Evolutionary conservation across 2,113 vertebrate genomes (phyloP).

Genomic region (Poeciliopsis turrubarensis): DNA sequence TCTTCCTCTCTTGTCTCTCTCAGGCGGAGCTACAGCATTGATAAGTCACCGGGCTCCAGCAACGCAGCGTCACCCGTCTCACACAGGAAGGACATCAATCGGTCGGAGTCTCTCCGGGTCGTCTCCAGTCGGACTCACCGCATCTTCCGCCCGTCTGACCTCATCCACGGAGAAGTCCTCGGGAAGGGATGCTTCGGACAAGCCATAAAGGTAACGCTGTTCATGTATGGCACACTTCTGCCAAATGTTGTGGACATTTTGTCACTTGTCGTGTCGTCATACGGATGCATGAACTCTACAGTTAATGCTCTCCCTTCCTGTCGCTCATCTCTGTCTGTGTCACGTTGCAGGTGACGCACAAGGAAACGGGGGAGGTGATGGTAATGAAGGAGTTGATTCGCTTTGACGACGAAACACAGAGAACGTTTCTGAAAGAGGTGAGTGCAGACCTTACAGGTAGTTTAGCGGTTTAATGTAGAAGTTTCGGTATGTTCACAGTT

Average conservation of each 20-base stretch:
- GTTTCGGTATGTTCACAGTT: neutral
- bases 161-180: conserved; percentile 95
- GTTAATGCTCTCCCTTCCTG: neutral
- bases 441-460: conserved; percentile 11
- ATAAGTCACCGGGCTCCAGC: conserved; percentile 89
- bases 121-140: conserved; percentile 86
- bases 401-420: conserved; percentile 95
- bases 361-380: conserved; percentile 96
- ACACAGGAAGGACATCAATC: conserved; percentile 90
- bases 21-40: conserved; percentile 94
- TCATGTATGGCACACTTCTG: neutral
- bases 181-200: conserved; percentile 97
- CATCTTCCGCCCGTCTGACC: conserved; percentile 95
- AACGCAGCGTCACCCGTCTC: conserved; percentile 84
- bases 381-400: conserved; percentile 99
- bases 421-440: conserved; percentile 96
- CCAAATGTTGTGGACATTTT: neutral
- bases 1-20: neutral
- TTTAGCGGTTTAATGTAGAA: neutral
- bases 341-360: conserved; percentile 88
- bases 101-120: conserved; percentile 90
- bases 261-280: neutral
- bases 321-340: conserved; percentile 5
- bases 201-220: conserved; percentile 90
- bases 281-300: neutral